These are phyloP conservation scores for Hymenopus coronatus DNA, from an alignment of 2,888 invertebrate species.

Conservation along the genomic window DNA sequence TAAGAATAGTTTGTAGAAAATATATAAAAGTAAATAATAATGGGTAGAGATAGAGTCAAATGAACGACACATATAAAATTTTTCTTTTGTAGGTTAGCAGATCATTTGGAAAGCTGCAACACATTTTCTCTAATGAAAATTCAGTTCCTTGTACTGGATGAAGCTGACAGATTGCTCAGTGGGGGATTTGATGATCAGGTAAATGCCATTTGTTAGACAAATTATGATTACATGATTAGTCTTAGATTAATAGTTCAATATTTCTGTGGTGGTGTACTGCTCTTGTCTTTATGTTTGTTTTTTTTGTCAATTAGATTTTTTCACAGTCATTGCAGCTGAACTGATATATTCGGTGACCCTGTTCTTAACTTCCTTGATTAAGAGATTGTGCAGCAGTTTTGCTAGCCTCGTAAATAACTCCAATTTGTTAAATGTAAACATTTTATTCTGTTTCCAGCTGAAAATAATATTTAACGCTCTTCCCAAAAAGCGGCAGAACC, in stretches of 20 bases:
- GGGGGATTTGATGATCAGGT: slow-evolving; percentile 74
- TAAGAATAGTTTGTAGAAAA: too few species aligned
- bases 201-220: neutral
- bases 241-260: too few species aligned
- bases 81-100: slow-evolving; percentile 64
- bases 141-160: slow-evolving; percentile 89
- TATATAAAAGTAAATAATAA: too few species aligned
- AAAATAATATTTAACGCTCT: slow-evolving; percentile 73
- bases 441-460: slow-evolving; percentile 48
- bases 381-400: too few species aligned
- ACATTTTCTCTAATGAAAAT: slow-evolving; percentile 76
- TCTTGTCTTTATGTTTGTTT: too few species aligned
- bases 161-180: slow-evolving; percentile 85
- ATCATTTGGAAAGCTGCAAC: slow-evolving; percentile 85
- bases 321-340: too few species aligned
- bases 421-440: neutral
- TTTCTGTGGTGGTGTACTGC: too few species aligned
- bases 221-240: neutral
- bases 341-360: too few species aligned
- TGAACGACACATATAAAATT: neutral
- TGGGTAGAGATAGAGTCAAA: neutral
- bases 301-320: too few species aligned
- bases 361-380: too few species aligned
- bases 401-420: too few species aligned
- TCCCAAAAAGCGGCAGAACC: slow-evolving; percentile 77